phyloP scores from a whole-genome alignment of 2,888 invertebrate genomes.

The Autographa pulchrina region DNA sequence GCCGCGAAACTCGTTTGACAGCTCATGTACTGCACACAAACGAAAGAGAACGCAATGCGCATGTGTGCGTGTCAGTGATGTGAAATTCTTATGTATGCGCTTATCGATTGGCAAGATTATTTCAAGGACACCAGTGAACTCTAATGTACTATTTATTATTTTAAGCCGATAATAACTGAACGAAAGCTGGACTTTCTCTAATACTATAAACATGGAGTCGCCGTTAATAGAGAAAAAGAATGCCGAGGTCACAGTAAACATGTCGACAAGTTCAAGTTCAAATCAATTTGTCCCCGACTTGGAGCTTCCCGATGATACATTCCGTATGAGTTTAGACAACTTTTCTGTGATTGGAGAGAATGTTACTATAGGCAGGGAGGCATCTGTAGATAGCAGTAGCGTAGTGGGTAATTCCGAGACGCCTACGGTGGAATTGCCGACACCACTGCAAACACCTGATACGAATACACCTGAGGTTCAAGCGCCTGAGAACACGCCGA shows the following conservation, averaged over 20 bases:
- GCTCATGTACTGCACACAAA: constrained; percentile 78
- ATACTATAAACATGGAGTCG: constrained; percentile 71
- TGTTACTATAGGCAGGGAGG: constrained; percentile 76
- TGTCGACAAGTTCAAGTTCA: constrained; percentile 70
- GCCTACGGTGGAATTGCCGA: constrained; percentile 58
- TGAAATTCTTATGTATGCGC: constrained; percentile 79
- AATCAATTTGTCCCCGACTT: constrained; percentile 77
- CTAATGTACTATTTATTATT: constrained; percentile 61
- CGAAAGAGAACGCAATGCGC: constrained; percentile 65
- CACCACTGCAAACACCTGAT: constrained; percentile 56
- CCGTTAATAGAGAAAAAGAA: constrained; percentile 65
- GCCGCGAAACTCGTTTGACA: constrained; percentile 87
- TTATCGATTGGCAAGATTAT: constrained; percentile 87
- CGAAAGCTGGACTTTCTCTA: constrained; percentile 35
- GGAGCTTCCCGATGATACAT: constrained; percentile 81
- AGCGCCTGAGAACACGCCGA: constrained; percentile 54
- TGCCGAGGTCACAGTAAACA: constrained; percentile 61
- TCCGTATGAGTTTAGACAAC: constrained; percentile 81
- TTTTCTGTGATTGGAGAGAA: constrained; percentile 82
- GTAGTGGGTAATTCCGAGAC: constrained; percentile 56
- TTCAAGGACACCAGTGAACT: constrained; percentile 79
- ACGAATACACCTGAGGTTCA: constrained; percentile 12
- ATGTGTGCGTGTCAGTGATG: constrained; percentile 85
- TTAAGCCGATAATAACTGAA: constrained; percentile 37
- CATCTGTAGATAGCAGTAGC: constrained; percentile 68